Percentiles rank a stretch among this genome's conserved stretches.
These are phyloP conservation scores for Hirtodrosophila duncani DNA, from an alignment of 2,888 invertebrate genomes.

Conservation along the genomic window DNA sequence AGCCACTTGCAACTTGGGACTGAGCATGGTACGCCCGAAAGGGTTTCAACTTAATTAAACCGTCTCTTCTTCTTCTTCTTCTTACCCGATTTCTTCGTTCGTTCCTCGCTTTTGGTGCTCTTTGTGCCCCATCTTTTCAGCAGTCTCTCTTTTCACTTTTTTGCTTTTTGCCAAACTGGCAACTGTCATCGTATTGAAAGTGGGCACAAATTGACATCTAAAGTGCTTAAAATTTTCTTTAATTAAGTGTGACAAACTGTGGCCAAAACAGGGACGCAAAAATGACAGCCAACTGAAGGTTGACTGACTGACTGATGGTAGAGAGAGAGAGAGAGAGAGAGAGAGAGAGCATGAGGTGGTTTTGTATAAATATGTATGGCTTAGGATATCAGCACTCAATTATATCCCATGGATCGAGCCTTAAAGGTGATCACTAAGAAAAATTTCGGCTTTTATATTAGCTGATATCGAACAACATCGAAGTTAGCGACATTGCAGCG, in stretches of 20 bases:
- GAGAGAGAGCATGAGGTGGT: neutral
- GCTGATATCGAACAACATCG: too few species aligned
- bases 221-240: constrained; percentile 73
- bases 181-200: constrained; percentile 67
- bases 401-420: too few species aligned
- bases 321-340: neutral
- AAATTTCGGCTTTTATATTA: too few species aligned
- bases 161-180: constrained; percentile 41
- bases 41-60: constrained; percentile 73
- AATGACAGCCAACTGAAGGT: neutral
- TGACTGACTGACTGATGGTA: neutral
- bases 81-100: constrained; percentile 1
- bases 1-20: constrained; percentile 45
- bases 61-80: constrained; percentile 47
- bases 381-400: too few species aligned
- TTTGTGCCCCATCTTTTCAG: constrained; percentile 4
- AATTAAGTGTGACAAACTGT: constrained; percentile 73
- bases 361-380: too few species aligned
- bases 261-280: constrained; percentile 39
- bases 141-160: constrained; percentile 31
- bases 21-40: constrained; percentile 63
- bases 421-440: too few species aligned
- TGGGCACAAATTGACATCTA: constrained; percentile 71
- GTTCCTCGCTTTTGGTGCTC: constrained; percentile 13
- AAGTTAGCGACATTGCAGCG: too few species aligned